Evolutionary conservation across 2,113 vertebrate genomes (phyloP).

Genomic region (Acinonyx jubatus): DNA sequence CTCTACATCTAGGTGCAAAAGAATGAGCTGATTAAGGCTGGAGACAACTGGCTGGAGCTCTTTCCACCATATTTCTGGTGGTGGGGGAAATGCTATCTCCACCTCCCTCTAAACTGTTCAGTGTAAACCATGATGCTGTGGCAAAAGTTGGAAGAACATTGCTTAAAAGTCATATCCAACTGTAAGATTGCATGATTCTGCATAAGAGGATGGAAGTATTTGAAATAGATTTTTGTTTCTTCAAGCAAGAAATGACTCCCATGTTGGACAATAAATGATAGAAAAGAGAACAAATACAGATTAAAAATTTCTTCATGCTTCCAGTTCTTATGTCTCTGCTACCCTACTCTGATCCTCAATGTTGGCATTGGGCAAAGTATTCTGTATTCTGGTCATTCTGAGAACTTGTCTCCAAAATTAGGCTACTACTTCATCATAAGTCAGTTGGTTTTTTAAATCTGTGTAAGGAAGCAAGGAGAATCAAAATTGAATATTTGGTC

Average conservation of each 20-base stretch:
- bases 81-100: background rate
- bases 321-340: background rate
- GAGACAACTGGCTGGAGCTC: background rate
- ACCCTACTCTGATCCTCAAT: background rate
- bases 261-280: background rate
- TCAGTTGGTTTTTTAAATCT: background rate
- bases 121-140: fast-evolving
- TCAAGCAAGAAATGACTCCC: background rate
- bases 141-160: background rate
- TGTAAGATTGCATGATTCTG: background rate
- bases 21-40: background rate
- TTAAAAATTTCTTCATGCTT: background rate
- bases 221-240: background rate
- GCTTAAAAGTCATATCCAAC: background rate
- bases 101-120: background rate
- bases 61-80: background rate
- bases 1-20: background rate
- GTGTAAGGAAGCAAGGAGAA: constrained; percentile 29
- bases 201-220: background rate
- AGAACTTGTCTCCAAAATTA: background rate
- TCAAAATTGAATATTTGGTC: constrained; percentile 20
- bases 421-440: background rate
- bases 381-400: constrained; percentile 10
- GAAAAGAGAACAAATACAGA: background rate
- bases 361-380: background rate